Conservation (phyloP, 2,113 vertebrate genomes). For the Thunnus maccoyii region DNA sequence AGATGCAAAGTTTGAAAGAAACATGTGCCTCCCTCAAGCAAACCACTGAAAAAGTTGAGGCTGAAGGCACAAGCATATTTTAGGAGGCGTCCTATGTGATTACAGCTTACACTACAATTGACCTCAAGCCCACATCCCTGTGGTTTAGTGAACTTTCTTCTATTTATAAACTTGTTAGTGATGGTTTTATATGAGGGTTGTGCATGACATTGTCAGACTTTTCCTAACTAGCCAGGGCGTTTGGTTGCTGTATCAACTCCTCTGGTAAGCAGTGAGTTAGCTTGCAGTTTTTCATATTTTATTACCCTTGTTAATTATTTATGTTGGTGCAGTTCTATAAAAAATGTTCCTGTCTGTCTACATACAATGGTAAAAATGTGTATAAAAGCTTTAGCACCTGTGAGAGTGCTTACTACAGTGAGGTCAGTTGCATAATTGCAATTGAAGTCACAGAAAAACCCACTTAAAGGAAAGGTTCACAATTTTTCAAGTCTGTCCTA, state of each 20-base stretch:
- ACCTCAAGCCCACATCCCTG: slow-evolving; percentile 28
- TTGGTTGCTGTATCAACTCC: not conserved
- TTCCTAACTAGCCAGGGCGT: not conserved
- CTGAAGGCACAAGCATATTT: not conserved
- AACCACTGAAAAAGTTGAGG: slow-evolving; percentile 33
- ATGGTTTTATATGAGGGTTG: slow-evolving; percentile 7
- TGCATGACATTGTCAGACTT: slow-evolving; percentile 10
- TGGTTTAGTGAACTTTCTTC: slow-evolving; percentile 21
- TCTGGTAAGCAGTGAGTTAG: not conserved
- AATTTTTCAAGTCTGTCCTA: too few species aligned
- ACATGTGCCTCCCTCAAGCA: slow-evolving; percentile 14
- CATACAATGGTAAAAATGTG: not conserved
- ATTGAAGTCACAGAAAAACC: not conserved
- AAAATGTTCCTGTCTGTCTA: not conserved
- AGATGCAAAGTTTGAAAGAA: slow-evolving; percentile 36
- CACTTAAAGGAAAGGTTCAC: not conserved
- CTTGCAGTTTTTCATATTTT: not conserved
- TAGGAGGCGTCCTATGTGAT: slow-evolving; percentile 27
- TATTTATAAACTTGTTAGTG: slow-evolving; percentile 40
- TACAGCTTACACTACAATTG: slow-evolving; percentile 20
- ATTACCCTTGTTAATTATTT: not conserved
- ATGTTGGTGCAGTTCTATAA: not conserved
- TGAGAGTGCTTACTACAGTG: not conserved
- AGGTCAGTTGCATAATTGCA: not conserved
- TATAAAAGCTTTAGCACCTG: not conserved